Percentiles rank a stretch among this genome's conserved stretches.
Conservation (phyloP, 2,888 invertebrate genomes). For the Brachypterus glaber region DNA sequence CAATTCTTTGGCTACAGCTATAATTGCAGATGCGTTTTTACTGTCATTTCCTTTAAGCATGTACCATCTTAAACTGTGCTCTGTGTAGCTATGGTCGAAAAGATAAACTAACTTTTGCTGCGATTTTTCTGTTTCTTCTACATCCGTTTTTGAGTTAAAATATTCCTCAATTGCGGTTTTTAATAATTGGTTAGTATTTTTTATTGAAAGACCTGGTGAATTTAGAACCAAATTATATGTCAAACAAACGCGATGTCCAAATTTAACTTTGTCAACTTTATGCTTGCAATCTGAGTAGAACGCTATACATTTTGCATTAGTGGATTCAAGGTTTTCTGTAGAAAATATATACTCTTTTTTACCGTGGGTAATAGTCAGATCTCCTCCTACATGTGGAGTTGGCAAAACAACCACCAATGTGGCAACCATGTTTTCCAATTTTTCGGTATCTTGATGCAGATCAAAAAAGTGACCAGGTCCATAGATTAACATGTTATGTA, state of each 20-base stretch:
- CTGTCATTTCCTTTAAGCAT: slow-evolving; percentile 4
- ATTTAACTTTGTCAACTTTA: slow-evolving; percentile 2
- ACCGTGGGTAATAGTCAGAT: background rate
- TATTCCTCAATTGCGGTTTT: no score
- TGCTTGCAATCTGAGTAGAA: slow-evolving; percentile 7
- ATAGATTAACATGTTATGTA: slow-evolving; percentile 6
- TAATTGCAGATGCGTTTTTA: no score
- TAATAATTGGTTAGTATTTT: no score
- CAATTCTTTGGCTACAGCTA: no score
- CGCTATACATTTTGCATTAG: background rate
- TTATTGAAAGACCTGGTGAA: no score
- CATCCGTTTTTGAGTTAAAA: no score
- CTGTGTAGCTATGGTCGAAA: slow-evolving; percentile 4
- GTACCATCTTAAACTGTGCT: slow-evolving; percentile 5
- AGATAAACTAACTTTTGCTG: background rate
- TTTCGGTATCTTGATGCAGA: slow-evolving; percentile 3
- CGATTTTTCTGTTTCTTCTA: no score
- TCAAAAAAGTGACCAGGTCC: slow-evolving; percentile 4
- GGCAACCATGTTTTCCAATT: slow-evolving; percentile 6
- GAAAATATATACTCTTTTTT: background rate
- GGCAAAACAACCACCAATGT: slow-evolving; percentile 5
- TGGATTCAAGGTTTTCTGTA: background rate
- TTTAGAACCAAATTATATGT: slow-evolving; percentile 6
- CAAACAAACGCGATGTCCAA: background rate
- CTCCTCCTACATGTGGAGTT: slow-evolving; percentile 7